These are phyloP conservation scores for Orbicella faveolata DNA, from an alignment of 64 coral and sea anemone species.

Conservation along the genomic window DNA sequence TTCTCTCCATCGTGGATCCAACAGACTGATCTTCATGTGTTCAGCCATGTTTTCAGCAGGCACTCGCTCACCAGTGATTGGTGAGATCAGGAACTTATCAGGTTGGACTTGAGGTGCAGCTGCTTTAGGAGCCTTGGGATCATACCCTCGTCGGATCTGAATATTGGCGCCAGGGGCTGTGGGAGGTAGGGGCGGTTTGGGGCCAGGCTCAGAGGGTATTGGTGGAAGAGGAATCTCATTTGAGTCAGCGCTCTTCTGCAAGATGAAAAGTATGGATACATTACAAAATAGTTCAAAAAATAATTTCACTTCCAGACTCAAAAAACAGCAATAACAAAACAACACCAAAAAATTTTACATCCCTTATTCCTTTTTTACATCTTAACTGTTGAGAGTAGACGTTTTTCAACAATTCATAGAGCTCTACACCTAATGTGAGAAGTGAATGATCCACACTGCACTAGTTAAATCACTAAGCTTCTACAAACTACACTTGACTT, in stretches of 20 bases:
- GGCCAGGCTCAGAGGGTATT: constrained; percentile 32
- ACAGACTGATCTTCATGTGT: constrained; percentile 97
- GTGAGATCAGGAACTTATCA: constrained; percentile 95
- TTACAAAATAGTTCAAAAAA: neutral
- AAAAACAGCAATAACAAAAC: neutral
- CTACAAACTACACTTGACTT: neutral
- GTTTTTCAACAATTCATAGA: too few species aligned
- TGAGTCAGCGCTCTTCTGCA: neutral
- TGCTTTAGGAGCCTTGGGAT: constrained; percentile 88
- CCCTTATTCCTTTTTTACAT: too few species aligned
- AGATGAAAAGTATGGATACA: neutral
- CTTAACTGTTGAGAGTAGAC: too few species aligned
- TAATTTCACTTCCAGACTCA: neutral
- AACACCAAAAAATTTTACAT: too few species aligned
- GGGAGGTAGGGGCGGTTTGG: constrained; percentile 80
- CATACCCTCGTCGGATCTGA: constrained; percentile 85
- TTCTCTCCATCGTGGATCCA: constrained; percentile 97
- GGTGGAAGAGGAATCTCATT: constrained; percentile 50
- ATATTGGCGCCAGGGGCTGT: constrained; percentile 55
- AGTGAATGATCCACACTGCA: too few species aligned
- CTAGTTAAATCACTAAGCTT: too few species aligned
- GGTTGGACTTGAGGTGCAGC: constrained; percentile 5
- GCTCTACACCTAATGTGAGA: too few species aligned
- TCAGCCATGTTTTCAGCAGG: constrained; percentile 90
- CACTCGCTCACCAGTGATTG: constrained; percentile 93